Base-by-base conservation (phyloP, 37 sponge, comb jelly and placozoan genomes). In the Crambe crambe region DNA sequence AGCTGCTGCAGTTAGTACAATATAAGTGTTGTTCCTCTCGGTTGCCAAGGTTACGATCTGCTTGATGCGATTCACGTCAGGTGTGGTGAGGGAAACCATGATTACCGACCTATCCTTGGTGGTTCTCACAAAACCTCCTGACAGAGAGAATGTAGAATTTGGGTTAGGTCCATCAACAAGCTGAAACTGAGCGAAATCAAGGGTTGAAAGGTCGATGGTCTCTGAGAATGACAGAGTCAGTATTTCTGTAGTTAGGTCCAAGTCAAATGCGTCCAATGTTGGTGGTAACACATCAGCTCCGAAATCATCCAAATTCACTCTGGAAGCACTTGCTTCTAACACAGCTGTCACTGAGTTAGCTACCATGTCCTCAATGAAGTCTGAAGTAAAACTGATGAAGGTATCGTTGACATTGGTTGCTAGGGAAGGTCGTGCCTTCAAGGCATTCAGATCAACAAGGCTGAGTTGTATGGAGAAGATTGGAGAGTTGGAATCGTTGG, bases 61-160 rank as follows among this genome's bases (percentile, higher is more conserved):
- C 65, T 92, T 95, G 37, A 95, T 83, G n/a, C 23, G 42, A 51
- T 95, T 95, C 56, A 95, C 61, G 60, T 95, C 96, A 21, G 88
- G 77, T 22, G 59, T 76, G 37, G 29, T 77, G 30, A 94, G 75
- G 0, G 20, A 18, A 27, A 94, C 60, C 9, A 81, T 43, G 22
- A 85, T 68, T 8, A 72, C 30, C 5, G 65, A 18, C 2, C 78
- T 70, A 37, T 69, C 65, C 44, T 73, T 36, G 1, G 77, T n/a
- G 20, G 89, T 57, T 15, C 70, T 32, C 0, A 83, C 51, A 54
- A 57, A 9, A 0, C 93, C 96, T 35, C 93, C 90, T 66, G 93
- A 92, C 8, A 95, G 72, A 17, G 78, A 83, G 41, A 81, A 86
- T 38, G 40, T 79, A 26, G 58, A 41, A 17, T n/a, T 42, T 18